Evolutionary conservation across 92 coral and sea anemone genomes (phyloP).

Genomic region (Siderastrea siderea): DNA sequence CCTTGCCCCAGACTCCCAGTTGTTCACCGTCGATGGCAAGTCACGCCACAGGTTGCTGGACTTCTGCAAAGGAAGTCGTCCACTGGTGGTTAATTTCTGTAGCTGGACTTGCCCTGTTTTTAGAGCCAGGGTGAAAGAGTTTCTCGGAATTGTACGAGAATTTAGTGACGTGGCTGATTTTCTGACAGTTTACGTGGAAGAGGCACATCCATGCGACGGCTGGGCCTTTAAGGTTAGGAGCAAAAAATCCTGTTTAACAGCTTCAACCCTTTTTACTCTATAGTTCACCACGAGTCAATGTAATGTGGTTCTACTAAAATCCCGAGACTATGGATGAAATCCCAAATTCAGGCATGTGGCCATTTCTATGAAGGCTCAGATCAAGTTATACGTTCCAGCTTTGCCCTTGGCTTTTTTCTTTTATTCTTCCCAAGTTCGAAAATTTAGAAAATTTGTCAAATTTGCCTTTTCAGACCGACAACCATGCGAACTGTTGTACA

Average conservation of each 20-base stretch:
- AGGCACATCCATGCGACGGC: conserved; percentile 84
- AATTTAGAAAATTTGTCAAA: background rate
- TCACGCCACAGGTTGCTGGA: conserved; percentile 61
- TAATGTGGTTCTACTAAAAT: background rate
- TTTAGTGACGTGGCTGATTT: conserved; percentile 80
- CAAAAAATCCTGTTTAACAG: background rate
- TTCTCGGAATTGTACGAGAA: conserved; percentile 61
- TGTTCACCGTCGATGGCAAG: conserved; percentile 66
- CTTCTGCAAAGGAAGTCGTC: conserved; percentile 57
- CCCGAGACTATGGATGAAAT: background rate
- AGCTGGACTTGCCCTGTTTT: conserved; percentile 83
- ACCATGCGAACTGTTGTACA: background rate
- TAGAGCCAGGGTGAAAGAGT: conserved; percentile 58
- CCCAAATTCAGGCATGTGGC: no score
- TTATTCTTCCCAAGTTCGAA: background rate
- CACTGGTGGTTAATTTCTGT: conserved; percentile 77
- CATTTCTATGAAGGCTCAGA: no score
- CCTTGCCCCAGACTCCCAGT: conserved; percentile 72
- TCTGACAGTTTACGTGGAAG: conserved; percentile 78
- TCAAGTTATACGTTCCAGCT: background rate
- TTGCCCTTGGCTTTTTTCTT: background rate
- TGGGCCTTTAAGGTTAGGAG: conserved; percentile 82
- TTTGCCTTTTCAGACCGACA: background rate
- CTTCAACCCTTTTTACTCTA: background rate
- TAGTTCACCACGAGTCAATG: background rate